phyloP scores from a whole-genome alignment of 1,140 invertebrate genomes.

The Lysiphlebus fabarum region DNA sequence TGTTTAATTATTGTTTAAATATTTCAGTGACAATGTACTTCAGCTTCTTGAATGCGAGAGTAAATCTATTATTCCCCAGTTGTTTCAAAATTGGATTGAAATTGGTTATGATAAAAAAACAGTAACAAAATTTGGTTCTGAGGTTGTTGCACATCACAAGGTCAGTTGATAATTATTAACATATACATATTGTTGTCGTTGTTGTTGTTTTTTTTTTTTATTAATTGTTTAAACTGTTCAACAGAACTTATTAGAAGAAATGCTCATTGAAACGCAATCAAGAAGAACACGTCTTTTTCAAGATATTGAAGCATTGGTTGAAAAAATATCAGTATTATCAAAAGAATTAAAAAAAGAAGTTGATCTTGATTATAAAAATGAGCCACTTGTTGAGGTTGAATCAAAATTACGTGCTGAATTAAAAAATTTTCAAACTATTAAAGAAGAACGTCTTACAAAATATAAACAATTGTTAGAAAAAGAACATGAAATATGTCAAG shows the following conservation, averaged over 20 bases:
- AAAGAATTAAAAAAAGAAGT: too few species aligned
- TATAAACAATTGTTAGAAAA: slow-evolving; percentile 13
- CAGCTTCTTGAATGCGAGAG: too few species aligned
- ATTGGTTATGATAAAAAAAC: not conserved
- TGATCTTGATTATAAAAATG: too few species aligned
- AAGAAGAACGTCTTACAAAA: not conserved
- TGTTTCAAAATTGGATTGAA: not conserved
- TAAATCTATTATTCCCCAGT: not conserved
- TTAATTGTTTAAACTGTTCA: not conserved
- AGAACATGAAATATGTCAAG: slow-evolving; percentile 35
- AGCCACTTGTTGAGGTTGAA: too few species aligned
- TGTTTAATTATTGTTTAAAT: too few species aligned
- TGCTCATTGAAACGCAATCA: not conserved
- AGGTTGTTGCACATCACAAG: not conserved
- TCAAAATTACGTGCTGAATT: not conserved
- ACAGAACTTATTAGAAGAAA: not conserved
- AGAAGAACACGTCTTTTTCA: not conserved
- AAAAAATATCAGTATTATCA: too few species aligned
- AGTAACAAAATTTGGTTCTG: not conserved
- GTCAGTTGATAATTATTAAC: not conserved
- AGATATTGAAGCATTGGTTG: not conserved
- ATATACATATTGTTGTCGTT: too few species aligned
- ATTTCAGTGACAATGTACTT: too few species aligned
- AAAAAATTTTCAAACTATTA: not conserved
- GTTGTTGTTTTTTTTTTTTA: not conserved